Conservation (phyloP, 2,113 vertebrate species). For the Cathartes aura region DNA sequence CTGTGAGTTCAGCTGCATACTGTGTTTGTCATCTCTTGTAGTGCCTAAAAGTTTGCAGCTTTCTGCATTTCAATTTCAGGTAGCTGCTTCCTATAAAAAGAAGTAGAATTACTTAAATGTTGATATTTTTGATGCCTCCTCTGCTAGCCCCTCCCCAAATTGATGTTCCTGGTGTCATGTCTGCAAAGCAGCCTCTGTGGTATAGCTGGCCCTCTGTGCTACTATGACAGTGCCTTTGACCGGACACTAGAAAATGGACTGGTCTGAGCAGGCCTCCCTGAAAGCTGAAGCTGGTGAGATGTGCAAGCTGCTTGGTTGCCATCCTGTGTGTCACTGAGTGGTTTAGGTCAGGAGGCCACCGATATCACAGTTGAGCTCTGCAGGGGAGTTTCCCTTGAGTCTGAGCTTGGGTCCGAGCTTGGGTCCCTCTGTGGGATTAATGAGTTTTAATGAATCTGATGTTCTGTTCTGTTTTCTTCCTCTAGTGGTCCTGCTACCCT, state of each 20-base stretch:
- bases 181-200: not conserved
- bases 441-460: not conserved
- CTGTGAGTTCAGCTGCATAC: not conserved
- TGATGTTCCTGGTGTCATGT: not conserved
- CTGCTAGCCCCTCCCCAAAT: not conserved
- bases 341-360: not conserved
- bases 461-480: not conserved
- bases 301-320: not conserved
- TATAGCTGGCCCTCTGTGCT: not conserved
- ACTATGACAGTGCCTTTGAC: not conserved
- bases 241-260: not conserved
- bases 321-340: not conserved
- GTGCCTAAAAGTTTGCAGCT: not conserved
- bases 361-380: not conserved
- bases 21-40: not conserved
- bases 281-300: not conserved
- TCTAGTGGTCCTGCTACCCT: conserved; percentile 66
- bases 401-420: not conserved
- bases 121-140: not conserved
- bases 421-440: not conserved
- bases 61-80: not conserved
- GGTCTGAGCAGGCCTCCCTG: not conserved
- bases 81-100: not conserved
- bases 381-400: not conserved
- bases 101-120: not conserved